phyloP scores from a whole-genome alignment of 2,888 invertebrate genomes.

The Sminthurinus aureus region DNA sequence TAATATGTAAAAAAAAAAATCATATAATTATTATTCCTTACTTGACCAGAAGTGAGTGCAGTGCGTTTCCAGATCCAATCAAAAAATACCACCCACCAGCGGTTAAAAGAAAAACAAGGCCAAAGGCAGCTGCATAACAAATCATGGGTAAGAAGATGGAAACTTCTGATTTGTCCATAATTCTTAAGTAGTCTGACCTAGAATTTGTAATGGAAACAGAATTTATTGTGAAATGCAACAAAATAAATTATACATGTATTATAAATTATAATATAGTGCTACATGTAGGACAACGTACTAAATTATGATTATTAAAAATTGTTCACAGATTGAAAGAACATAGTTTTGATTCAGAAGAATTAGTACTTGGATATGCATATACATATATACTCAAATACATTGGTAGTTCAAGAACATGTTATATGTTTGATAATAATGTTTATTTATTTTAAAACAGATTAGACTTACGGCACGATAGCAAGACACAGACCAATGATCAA shows the following conservation, averaged over 20 bases:
- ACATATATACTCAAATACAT: too few species aligned
- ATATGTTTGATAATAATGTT: too few species aligned
- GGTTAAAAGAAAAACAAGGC: slow-evolving; percentile 66
- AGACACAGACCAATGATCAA: slow-evolving; percentile 62
- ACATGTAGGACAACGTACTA: too few species aligned
- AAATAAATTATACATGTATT: background rate
- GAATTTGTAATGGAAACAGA: too few species aligned
- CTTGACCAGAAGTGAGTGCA: slow-evolving; percentile 74
- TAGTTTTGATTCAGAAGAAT: too few species aligned
- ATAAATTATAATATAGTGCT: too few species aligned
- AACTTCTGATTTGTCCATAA: slow-evolving; percentile 39
- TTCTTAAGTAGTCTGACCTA: slow-evolving; percentile 41
- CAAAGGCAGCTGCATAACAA: slow-evolving; percentile 43
- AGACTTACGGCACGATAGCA: slow-evolving; percentile 52
- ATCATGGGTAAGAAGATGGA: slow-evolving; percentile 33
- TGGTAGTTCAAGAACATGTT: too few species aligned
- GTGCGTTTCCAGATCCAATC: slow-evolving; percentile 74
- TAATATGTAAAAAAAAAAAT: background rate
- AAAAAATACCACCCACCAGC: slow-evolving; percentile 68
- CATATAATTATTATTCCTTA: slow-evolving; percentile 61
- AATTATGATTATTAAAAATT: too few species aligned
- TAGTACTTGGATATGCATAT: too few species aligned
- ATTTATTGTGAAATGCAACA: background rate
- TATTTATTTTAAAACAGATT: background rate
- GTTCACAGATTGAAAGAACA: too few species aligned